These are phyloP conservation scores for Drosophila quinaria DNA, from an alignment of 2,888 invertebrate genomes.

Conservation along the genomic window DNA sequence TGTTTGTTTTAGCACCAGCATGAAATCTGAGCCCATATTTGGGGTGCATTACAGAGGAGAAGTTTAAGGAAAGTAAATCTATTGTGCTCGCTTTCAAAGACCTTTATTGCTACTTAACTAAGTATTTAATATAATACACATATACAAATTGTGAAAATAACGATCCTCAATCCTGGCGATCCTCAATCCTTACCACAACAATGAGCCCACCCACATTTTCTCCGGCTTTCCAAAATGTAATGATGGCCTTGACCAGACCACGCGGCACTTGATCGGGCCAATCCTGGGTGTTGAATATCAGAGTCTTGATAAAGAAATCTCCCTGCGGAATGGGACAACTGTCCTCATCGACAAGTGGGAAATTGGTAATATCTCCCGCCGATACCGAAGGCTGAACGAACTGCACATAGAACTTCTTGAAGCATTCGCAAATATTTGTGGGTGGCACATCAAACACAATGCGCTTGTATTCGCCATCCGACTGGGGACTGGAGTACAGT, in stretches of 20 bases:
- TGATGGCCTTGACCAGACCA: slow-evolving; percentile 73
- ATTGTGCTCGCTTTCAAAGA: slow-evolving; percentile 55
- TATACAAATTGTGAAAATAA: background rate
- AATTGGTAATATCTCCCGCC: slow-evolving; percentile 72
- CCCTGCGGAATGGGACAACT: slow-evolving; percentile 78
- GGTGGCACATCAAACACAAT: slow-evolving; percentile 78
- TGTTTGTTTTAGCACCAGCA: slow-evolving; percentile 36
- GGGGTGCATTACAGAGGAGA: background rate
- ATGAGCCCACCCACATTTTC: slow-evolving; percentile 70
- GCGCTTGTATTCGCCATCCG: slow-evolving; percentile 73
- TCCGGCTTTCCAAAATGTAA: slow-evolving; percentile 69
- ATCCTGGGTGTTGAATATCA: slow-evolving; percentile 69
- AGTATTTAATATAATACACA: background rate
- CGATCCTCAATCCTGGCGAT: slow-evolving; percentile 38
- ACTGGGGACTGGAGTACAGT: slow-evolving; percentile 73
- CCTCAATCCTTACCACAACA: slow-evolving; percentile 68
- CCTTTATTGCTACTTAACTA: slow-evolving; percentile 37
- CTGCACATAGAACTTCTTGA: slow-evolving; percentile 76
- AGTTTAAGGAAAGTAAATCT: background rate
- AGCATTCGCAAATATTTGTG: slow-evolving; percentile 77
- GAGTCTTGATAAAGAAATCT: slow-evolving; percentile 68
- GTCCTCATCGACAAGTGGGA: slow-evolving; percentile 73
- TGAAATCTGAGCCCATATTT: slow-evolving; percentile 18
- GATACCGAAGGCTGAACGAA: slow-evolving; percentile 74
- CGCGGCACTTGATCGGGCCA: slow-evolving; percentile 81